phyloP scores from a whole-genome alignment of 2,113 vertebrate species.

The Rhinolophus ferrumequinum region DNA sequence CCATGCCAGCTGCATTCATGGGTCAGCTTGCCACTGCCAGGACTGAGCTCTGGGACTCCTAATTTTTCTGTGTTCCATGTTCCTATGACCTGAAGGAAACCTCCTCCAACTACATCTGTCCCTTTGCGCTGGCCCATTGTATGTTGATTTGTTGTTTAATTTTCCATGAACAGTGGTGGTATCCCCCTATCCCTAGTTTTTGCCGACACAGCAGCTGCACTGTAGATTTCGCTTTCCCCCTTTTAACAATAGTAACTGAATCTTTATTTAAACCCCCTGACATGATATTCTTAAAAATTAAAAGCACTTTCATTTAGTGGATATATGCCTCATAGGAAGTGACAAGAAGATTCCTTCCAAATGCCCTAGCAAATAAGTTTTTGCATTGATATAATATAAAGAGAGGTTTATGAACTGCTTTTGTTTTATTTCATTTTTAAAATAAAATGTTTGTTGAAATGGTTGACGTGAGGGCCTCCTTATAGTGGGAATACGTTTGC shows the following conservation, averaged over 20 bases:
- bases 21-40: not conserved
- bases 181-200: not conserved
- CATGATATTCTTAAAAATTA: not conserved
- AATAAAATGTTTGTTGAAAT: constrained; percentile 36
- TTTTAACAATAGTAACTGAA: not conserved
- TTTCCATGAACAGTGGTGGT: not conserved
- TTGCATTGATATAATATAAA: not conserved
- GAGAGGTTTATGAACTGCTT: not conserved
- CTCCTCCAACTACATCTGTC: not conserved
- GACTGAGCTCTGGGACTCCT: not conserved
- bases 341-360: not conserved
- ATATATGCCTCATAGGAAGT: not conserved
- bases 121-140: not conserved
- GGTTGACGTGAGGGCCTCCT: not conserved
- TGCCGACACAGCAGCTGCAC: not conserved
- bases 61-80: not conserved
- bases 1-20: not conserved
- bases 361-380: not conserved
- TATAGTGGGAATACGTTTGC: constrained; percentile 21
- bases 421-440: not conserved
- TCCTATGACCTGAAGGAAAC: not conserved
- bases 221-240: not conserved
- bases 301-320: constrained; percentile 1
- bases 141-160: not conserved
- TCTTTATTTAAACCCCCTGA: not conserved